Percentiles rank a stretch among this genome's conserved stretches.
Conservation (phyloP, 1,140 invertebrate species). For the Cataglyphis hispanica region DNA sequence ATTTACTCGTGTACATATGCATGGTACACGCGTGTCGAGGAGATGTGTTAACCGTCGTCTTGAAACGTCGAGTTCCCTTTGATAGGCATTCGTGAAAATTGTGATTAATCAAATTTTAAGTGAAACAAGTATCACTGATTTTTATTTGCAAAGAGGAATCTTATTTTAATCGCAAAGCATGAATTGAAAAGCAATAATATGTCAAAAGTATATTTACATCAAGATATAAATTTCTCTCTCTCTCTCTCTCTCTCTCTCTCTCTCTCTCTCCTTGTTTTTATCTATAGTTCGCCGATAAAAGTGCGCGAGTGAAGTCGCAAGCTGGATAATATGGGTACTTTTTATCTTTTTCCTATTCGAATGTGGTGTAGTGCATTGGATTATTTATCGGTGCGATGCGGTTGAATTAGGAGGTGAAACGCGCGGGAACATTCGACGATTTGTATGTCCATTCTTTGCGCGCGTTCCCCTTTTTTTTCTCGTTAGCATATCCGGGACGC, state of each 20-base stretch:
- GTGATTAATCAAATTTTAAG: background rate
- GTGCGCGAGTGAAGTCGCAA: background rate
- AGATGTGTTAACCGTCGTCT: background rate
- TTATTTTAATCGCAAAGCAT: background rate
- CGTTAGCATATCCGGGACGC: constrained; percentile 36
- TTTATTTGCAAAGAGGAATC: background rate
- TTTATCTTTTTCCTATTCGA: background rate
- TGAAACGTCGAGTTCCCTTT: background rate
- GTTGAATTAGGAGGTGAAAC: constrained; percentile 28
- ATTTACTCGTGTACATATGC: background rate
- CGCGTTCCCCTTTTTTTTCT: constrained; percentile 39
- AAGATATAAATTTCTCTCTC: too few relatives aligned
- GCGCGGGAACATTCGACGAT: background rate
- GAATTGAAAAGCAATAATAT: background rate
- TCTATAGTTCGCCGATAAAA: background rate
- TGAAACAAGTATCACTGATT: background rate
- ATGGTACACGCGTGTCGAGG: background rate
- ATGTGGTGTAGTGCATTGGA: background rate
- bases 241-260: background rate
- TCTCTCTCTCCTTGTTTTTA: background rate
- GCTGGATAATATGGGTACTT: background rate
- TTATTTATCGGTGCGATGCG: constrained; percentile 45
- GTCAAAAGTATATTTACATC: too few relatives aligned
- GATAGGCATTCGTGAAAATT: background rate
- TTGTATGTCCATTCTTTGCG: constrained; percentile 34